phyloP scores from a whole-genome alignment of 2,888 invertebrate species.

The Apamea anceps region DNA sequence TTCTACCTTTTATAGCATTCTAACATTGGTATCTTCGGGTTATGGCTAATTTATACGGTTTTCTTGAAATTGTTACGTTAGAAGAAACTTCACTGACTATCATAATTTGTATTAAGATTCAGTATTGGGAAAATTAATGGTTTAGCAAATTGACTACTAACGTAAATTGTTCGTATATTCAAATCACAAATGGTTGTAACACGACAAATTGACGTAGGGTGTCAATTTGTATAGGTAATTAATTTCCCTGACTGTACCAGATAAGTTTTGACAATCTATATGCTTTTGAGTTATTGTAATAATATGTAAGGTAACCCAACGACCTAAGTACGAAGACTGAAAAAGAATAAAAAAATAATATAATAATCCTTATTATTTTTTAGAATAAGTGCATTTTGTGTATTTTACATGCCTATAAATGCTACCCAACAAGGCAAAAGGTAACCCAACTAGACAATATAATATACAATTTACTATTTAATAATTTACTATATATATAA shows the following conservation, averaged over 20 bases:
- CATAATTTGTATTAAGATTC: background rate
- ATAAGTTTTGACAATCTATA: background rate
- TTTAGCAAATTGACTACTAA: background rate
- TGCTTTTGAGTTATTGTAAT: background rate
- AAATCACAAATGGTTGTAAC: background rate
- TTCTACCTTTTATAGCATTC: conserved; percentile 24
- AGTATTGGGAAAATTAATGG: background rate
- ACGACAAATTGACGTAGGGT: background rate
- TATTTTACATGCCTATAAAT: too few relatives aligned
- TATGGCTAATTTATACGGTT: conserved; percentile 37
- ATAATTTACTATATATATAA: too few relatives aligned
- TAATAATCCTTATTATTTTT: background rate
- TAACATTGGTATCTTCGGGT: conserved; percentile 20
- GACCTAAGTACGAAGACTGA: background rate
- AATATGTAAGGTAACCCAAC: background rate
- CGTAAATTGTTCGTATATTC: background rate
- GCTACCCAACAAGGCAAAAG: background rate
- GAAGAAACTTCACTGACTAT: background rate
- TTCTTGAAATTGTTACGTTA: conserved; percentile 1
- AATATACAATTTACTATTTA: too few relatives aligned
- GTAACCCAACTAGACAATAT: background rate
- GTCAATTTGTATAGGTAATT: background rate
- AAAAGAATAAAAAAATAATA: background rate
- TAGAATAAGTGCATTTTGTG: background rate
- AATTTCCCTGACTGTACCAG: background rate